Base-by-base conservation (phyloP, 2,888 invertebrate species). In the Eudasyphora cyanicolor region DNA sequence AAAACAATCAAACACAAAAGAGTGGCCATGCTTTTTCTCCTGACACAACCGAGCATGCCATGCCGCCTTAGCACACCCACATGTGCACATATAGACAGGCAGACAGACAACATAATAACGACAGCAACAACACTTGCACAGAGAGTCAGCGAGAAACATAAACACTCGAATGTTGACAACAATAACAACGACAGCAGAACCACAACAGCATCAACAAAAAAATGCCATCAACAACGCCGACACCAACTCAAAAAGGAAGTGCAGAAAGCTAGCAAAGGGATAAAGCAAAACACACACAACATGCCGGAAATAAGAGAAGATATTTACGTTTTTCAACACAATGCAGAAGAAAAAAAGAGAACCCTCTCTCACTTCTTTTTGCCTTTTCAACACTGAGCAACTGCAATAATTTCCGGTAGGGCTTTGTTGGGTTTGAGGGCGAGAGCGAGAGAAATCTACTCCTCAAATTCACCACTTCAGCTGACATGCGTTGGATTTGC, bases 81-180 rank as follows among this genome's bases (percentile, higher is more conserved):
- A 54, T 32, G 29, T 29, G 10, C 54, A 38, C 62, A 29, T 24
- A 17, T 42, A 45, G n/a, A 45, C 14, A 14, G 12, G 1, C n/a
- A 45, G 32, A 14, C n/a, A 74, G 60, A 29, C n/a, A 54, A 19
- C 21, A n/a, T n/a, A 54, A 21, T 32, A 27, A 8, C 71, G 67
- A 24, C 64, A 57, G 74, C 54, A 49, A 67, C 32, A 64, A 62
- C 70, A 78, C 75, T 67, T 75, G 17, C 73, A 42, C 73, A 29
- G 54, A 76, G 70, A 74, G 69, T 62, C 62, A 81, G 84, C 45
- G 81, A 78, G 81, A 84, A 81, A 81, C 32, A 79, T 54, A 84
- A 84, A 84, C 84, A 84, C 78, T 84, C 79, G 32, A 78, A 81
- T 79, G 84, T 76, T 81, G 75, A 73, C 84, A 79, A 78, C 75